Evolutionary conservation across 2,113 vertebrate genomes (phyloP).

Genomic region (Coturnix japonica): DNA sequence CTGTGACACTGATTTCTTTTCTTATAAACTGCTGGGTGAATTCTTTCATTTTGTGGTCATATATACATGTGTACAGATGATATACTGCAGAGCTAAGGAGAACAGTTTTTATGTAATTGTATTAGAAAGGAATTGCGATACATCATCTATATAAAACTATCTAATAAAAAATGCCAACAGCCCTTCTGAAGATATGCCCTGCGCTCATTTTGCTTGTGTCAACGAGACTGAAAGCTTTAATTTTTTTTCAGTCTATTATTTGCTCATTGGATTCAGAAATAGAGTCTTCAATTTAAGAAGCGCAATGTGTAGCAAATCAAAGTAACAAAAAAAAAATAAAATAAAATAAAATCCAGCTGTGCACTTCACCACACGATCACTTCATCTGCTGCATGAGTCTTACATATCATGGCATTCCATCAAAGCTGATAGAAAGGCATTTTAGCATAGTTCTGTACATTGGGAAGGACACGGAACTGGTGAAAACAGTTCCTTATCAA

Average conservation of each 20-base stretch:
- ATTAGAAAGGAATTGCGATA: constrained; percentile 25
- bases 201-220: constrained; percentile 52
- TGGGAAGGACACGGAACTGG: fast-evolving
- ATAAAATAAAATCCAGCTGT: background rate
- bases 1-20: background rate
- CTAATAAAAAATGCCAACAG: constrained; percentile 48
- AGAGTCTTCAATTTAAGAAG: constrained; percentile 9
- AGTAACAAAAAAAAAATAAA: constrained; percentile 23
- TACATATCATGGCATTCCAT: constrained; percentile 1
- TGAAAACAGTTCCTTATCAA: background rate
- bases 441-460: background rate
- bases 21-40: constrained; percentile 26
- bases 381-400: background rate
- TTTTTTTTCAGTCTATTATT: constrained; percentile 48
- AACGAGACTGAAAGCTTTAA: constrained; percentile 68
- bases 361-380: background rate
- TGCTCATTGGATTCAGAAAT: constrained; percentile 45
- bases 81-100: background rate
- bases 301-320: constrained; percentile 55
- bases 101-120: constrained; percentile 28
- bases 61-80: background rate
- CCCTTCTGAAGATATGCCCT: constrained; percentile 41
- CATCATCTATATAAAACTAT: constrained; percentile 36
- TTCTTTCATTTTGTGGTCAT: constrained; percentile 26
- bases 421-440: background rate